Evolutionary conservation across 2,888 invertebrate genomes (phyloP).

Genomic region (Stenurella melanura): DNA sequence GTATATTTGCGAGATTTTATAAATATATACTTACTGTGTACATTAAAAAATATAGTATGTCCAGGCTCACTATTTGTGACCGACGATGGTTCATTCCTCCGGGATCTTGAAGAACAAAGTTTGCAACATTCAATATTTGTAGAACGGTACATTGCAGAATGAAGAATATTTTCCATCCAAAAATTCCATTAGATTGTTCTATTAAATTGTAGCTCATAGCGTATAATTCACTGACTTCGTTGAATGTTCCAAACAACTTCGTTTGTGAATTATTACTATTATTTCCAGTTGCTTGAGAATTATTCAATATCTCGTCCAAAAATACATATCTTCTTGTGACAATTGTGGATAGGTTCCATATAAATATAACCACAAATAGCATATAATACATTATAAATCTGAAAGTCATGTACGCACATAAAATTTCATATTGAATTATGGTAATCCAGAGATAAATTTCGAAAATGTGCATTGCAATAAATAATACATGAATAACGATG

Average conservation of each 20-base stretch:
- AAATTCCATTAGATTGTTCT: too few relatives aligned
- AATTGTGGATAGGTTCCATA: too few relatives aligned
- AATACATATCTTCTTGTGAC: not conserved
- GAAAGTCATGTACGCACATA: not conserved
- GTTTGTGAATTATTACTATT: too few relatives aligned
- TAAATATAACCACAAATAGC: too few relatives aligned
- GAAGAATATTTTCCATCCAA: too few relatives aligned
- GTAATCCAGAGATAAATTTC: not conserved
- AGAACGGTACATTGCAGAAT: too few relatives aligned
- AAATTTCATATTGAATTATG: not conserved
- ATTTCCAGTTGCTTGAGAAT: not conserved
- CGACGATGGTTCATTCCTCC: too few relatives aligned
- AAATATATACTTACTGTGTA: too few relatives aligned
- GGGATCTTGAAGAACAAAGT: not conserved
- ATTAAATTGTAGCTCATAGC: not conserved
- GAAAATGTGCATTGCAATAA: not conserved
- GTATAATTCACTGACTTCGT: not conserved
- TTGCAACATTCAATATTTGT: conserved; percentile 26
- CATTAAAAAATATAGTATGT: conserved; percentile 39
- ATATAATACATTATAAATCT: not conserved
- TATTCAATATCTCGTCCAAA: not conserved
- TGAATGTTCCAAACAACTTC: not conserved
- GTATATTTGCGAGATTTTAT: too few relatives aligned
- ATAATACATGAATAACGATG: not conserved
- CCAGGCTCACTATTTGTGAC: conserved; percentile 39